Conservation (phyloP, 1,140 invertebrate species). For the Ceratitis capitata region DNA sequence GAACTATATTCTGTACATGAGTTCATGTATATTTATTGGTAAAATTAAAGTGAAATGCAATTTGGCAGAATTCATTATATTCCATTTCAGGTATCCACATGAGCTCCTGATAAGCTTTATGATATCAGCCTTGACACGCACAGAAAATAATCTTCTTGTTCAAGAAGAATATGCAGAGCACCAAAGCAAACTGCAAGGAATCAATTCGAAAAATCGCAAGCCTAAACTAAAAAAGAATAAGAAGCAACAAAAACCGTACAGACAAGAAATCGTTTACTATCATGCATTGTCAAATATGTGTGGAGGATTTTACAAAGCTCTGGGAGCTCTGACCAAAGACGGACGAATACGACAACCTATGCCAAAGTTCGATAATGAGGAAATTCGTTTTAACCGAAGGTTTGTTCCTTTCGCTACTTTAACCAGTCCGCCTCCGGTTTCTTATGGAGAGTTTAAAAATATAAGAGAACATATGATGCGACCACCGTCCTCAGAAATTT, state of each 20-base stretch:
- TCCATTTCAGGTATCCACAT: constrained; percentile 82
- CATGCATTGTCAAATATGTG: constrained; percentile 94
- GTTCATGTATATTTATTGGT: constrained; percentile 95
- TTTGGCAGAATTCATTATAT: not conserved
- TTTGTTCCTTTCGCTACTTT: constrained; percentile 89
- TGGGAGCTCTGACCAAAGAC: constrained; percentile 70
- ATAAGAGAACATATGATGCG: constrained; percentile 68
- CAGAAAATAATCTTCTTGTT: constrained; percentile 84
- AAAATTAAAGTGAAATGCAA: constrained; percentile 48
- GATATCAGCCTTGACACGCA: constrained; percentile 87
- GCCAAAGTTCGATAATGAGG: constrained; percentile 90
- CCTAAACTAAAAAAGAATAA: constrained; percentile 77
- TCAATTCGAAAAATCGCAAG: constrained; percentile 75
- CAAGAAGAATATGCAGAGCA: constrained; percentile 75
- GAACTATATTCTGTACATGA: constrained; percentile 97
- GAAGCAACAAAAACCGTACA: constrained; percentile 76
- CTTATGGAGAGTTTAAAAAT: constrained; percentile 84
- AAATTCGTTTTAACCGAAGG: constrained; percentile 92
- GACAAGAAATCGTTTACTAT: constrained; percentile 83
- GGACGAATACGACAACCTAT: constrained; percentile 78
- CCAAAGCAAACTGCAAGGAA: constrained; percentile 63
- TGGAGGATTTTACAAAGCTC: constrained; percentile 88
- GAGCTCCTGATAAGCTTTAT: constrained; percentile 96
- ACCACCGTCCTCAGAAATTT: constrained; percentile 68
- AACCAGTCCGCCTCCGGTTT: constrained; percentile 88